Evolutionary conservation across 2,888 invertebrate species (phyloP), one percentile per base, ranked within the genome.

Genomic region (Escarpia spicata): DNA sequence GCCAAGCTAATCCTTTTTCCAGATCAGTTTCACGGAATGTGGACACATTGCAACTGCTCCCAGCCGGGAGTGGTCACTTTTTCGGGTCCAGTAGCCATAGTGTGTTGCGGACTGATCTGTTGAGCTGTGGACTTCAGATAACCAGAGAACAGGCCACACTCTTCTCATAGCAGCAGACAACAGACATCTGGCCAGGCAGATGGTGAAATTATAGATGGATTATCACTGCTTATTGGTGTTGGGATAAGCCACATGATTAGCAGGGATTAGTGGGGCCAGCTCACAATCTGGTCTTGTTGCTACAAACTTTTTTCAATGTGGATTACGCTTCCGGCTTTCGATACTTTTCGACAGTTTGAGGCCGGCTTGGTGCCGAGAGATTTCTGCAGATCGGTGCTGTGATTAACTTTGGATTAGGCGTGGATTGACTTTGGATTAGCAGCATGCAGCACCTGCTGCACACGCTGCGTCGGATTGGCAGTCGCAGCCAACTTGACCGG

Each of bases 191-290:
- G 75, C 75, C 75, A 26, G 75, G 75, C 75, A 75, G 75, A 75
- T 75, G 75, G 75, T 75, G 75, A 75, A 75, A 75, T 75, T 75
- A 75, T 75, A 75, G 75, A 75, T 75, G 75, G 75, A 75, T 75
- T 75, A 75, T 26, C 75, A 75, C 75, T 26, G 75, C 19, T 75
- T 26, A 75, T 75, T 75, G 75, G 75, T 75, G 75, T n/a, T 75
- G 75, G 75, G 75, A 75, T 75, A 75, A 75, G 26, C 75, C 6
- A n/a, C n/a, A n/a, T 75, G 75, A 75, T 75, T 75, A 75, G 26
- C 75, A 19, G n/a, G 75, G 75, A 75, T 26, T 75, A 75, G 75
- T 75, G 75, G 52, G 52, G 75, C 75, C 75, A 75, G 75, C n/a
- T 75, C n/a, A 26, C 75, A 75, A 75, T 75, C 75, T 75, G 19